Conservation (phyloP, 1,140 invertebrate genomes). For the Phthorimaea operculella region DNA sequence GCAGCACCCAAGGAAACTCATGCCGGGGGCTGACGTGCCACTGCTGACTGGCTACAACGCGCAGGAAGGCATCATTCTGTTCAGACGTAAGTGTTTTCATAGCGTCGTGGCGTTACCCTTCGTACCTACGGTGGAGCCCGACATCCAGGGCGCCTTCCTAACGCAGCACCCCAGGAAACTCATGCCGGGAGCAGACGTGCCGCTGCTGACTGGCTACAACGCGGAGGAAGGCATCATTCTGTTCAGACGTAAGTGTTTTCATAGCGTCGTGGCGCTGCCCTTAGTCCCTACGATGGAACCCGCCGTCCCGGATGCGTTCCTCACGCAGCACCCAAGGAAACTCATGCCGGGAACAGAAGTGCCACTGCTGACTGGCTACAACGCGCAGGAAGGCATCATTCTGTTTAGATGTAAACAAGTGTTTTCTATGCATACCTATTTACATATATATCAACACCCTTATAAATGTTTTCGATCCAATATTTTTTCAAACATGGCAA, state of each 20-base stretch:
- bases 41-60: conserved; percentile 69
- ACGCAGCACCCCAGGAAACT: conserved; percentile 65
- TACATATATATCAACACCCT: too few species aligned
- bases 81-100: conserved; percentile 61
- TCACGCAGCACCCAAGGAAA: conserved; percentile 66
- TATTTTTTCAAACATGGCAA: not conserved
- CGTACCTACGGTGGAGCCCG: conserved; percentile 58
- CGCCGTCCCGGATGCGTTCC: conserved; percentile 56
- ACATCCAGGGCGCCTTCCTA: conserved; percentile 71
- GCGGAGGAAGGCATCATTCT: conserved; percentile 69
- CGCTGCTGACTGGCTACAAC: conserved; percentile 69
- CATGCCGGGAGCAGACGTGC: conserved; percentile 62
- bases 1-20: conserved; percentile 60
- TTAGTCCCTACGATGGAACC: conserved; percentile 63
- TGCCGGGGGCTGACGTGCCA: conserved; percentile 65
- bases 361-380: conserved; percentile 69
- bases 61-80: conserved; percentile 68
- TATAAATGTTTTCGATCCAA: not conserved
- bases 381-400: conserved; percentile 68
- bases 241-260: conserved; percentile 60
- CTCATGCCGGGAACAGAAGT: conserved; percentile 65
- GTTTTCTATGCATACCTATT: too few species aligned
- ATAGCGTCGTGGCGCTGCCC: conserved; percentile 66
- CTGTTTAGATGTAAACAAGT: conserved; percentile 68
- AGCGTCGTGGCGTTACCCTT: conserved; percentile 67